Evolutionary conservation across 2,797 vertebrate species (phyloP).

Genomic region (Aeoliscus strigatus): DNA sequence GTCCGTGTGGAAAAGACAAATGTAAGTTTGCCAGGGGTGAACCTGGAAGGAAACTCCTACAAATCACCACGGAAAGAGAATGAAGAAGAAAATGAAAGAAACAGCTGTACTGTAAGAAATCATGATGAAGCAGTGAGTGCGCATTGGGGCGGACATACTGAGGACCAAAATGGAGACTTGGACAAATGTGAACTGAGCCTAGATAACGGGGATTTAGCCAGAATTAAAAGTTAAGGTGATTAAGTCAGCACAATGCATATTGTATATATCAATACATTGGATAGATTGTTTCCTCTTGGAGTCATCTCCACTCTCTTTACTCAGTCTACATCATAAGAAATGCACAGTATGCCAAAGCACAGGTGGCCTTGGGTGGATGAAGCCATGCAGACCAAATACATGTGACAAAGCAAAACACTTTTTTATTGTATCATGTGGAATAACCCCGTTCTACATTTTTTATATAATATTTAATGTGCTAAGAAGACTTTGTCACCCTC

Average conservation of each 20-base stretch:
- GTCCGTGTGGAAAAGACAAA: slow-evolving; percentile 21
- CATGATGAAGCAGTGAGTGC: slow-evolving; percentile 26
- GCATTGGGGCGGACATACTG: slow-evolving; percentile 37
- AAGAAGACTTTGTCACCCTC: too few species aligned
- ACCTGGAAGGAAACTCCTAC: slow-evolving; percentile 19
- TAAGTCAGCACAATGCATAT: slow-evolving; percentile 29
- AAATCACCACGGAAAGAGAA: slow-evolving; percentile 25
- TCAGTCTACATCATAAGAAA: too few species aligned
- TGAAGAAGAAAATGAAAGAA: slow-evolving; percentile 17
- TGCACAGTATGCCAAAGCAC: slow-evolving; percentile 41
- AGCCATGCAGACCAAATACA: slow-evolving; percentile 49
- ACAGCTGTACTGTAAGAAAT: slow-evolving; percentile 23
- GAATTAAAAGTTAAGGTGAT: slow-evolving; percentile 52
- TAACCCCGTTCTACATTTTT: too few species aligned
- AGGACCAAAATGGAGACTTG: slow-evolving; percentile 46
- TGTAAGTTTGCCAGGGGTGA: slow-evolving; percentile 16
- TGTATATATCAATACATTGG: slow-evolving; percentile 37
- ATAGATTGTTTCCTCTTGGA: slow-evolving; percentile 8
- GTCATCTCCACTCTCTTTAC: too few species aligned
- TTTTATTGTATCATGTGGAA: too few species aligned
- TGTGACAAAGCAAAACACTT: slow-evolving; percentile 37
- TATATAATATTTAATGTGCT: too few species aligned
- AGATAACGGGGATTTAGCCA: slow-evolving; percentile 54
- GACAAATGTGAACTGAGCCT: slow-evolving; percentile 58
- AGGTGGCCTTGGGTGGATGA: slow-evolving; percentile 37